Base-by-base conservation (phyloP, 2,113 vertebrate species). In the Phodopus roborovskii region DNA sequence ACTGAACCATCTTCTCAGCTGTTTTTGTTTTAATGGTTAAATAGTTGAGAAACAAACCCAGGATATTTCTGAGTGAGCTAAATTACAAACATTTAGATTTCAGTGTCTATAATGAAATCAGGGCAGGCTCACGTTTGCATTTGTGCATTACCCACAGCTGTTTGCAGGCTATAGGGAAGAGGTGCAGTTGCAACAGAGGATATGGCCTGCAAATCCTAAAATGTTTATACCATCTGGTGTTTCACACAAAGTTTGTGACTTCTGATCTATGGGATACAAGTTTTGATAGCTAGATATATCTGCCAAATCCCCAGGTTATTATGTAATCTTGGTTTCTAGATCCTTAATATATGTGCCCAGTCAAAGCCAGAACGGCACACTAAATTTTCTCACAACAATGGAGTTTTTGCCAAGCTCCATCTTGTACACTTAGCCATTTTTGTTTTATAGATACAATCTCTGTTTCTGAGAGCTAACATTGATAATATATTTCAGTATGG, bases 371-470 rank as follows among this genome's bases (percentile, higher is more conserved):
- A 91, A 58, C 28, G 70, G 60, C 33, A 73, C 71, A 91, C 87
- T 86, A 92, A 74, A 92, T 53, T 82, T 96, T 92, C 42, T 84
- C 64, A 74, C 42, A 81, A 30, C 74, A 50, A 79, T 60, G 81
- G 70, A 84, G 82, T 58, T 92, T 95, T 95, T 92, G 60, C 84
- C 82, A 78, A 94, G 56, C 56, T 94, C 75, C 30, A 90, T 48
- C 62, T 75, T 92, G 39, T 87, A 88, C 62, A 53, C n/a, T 50
- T 82, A 74, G 56, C 36, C 45, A 74, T 66, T 94, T 95, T 79
- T 92, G 81, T 92, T 88, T 95, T 91, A 88, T 78, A 88, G 86
- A 94, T 33, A 70, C 42, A 92, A 93, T 93, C 77, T 88, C 68
- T 84, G 58, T 53, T 82, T 89, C 88, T 94, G 45, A 89, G 84